These are phyloP conservation scores for Crotalus tigris DNA, from an alignment of 2,113 vertebrate species.

Conservation along the genomic window DNA sequence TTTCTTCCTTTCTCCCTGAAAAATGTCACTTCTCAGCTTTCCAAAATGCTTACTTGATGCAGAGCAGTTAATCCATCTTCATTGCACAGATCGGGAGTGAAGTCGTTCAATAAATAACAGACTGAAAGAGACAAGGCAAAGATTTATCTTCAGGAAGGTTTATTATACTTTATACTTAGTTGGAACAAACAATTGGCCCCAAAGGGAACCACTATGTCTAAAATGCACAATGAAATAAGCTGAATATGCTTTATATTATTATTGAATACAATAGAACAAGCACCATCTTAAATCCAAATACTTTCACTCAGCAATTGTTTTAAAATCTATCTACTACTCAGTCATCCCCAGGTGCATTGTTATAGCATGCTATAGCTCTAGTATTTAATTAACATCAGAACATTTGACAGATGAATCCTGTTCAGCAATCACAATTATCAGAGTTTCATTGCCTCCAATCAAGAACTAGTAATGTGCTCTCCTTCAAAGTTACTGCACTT, in stretches of 20 bases:
- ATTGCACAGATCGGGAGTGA: constrained; percentile 93
- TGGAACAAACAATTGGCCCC: neutral
- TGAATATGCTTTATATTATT: neutral
- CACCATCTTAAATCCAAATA: neutral
- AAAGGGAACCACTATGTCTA: neutral
- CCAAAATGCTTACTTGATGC: constrained; percentile 83
- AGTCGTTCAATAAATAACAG: constrained; percentile 87
- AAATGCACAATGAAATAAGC: neutral
- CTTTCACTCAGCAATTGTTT: neutral
- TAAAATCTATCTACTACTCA: neutral
- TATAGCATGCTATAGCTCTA: neutral
- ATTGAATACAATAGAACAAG: neutral
- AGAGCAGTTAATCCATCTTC: constrained; percentile 95
- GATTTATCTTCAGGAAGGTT: neutral
- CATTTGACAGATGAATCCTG: neutral
- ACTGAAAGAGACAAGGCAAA: constrained; percentile 74
- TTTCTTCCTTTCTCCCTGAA: neutral
- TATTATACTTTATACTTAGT: neutral
- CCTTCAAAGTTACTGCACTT: neutral
- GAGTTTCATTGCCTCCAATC: neutral
- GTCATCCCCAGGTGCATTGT: neutral
- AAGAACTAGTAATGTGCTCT: neutral
- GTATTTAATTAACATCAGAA: neutral
- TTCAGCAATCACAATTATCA: neutral
- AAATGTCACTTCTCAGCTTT: neutral